Percentiles rank a stretch among this genome's conserved stretches.
Conservation (phyloP, 2,797 vertebrate species). For the Orestias chungarensis region DNA sequence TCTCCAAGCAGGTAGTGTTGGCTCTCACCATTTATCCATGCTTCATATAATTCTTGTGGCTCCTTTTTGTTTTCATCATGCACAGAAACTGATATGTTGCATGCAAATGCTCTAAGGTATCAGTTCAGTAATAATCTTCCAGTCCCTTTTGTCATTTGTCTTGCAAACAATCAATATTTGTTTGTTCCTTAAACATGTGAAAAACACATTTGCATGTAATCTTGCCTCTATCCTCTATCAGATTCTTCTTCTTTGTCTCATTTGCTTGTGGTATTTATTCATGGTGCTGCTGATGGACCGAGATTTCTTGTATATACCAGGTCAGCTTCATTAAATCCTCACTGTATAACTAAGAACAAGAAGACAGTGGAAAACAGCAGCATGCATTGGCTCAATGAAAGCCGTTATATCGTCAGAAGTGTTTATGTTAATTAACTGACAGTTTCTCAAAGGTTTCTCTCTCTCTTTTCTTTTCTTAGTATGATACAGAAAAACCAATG, state of each 20-base stretch:
- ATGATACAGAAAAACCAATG: constrained; percentile 45
- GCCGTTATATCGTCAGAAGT: constrained; percentile 57
- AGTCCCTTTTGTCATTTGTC: constrained; percentile 49
- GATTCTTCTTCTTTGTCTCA: constrained; percentile 16
- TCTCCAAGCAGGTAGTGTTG: constrained; percentile 70
- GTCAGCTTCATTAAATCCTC: constrained; percentile 64
- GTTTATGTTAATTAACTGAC: constrained; percentile 61
- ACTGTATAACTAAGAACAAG: constrained; percentile 60
- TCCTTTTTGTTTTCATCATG: constrained; percentile 33
- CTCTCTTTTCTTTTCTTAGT: constrained; percentile 49
- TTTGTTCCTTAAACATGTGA: constrained; percentile 2
- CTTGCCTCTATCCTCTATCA: constrained; percentile 1
- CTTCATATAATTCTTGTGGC: constrained; percentile 49
- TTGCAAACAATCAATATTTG: constrained; percentile 27
- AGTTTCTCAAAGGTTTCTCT: constrained; percentile 59
- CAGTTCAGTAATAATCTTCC: constrained; percentile 45
- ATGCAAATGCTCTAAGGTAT: constrained; percentile 56
- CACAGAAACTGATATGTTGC: constrained; percentile 47
- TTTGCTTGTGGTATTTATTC: constrained; percentile 43
- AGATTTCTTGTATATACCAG: constrained; percentile 62
- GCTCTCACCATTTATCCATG: constrained; percentile 63
- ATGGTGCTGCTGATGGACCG: constrained; percentile 40
- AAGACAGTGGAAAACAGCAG: constrained; percentile 61
- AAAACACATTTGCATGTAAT: constrained; percentile 29
- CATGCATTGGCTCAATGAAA: constrained; percentile 51